A percentile compares a stretch with the other conserved stretches of the same genome.
Evolutionary conservation across 2,888 invertebrate genomes (phyloP).

Genomic region (Euzophera pinguis): DNA sequence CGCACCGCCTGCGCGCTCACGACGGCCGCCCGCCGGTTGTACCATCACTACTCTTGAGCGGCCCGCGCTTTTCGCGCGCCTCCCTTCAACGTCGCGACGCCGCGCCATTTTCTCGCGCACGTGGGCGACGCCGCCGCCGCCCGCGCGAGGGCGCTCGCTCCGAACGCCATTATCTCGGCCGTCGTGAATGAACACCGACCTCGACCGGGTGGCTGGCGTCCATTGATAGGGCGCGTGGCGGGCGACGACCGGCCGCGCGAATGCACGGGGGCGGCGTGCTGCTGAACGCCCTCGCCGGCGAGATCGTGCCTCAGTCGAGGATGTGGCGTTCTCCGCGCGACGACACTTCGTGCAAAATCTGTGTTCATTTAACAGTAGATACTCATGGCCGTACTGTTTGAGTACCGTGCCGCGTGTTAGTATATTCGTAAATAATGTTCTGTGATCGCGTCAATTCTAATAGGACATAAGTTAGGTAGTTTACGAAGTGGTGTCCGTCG

Average conservation of each 20-base stretch:
- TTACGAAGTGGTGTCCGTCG: conserved; percentile 25
- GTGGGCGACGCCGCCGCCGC: conserved; percentile 64
- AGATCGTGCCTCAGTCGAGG: conserved; percentile 81
- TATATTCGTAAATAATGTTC: conserved; percentile 62
- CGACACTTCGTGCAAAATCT: conserved; percentile 70
- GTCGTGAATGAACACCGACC: conserved; percentile 77
- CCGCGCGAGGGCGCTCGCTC: conserved; percentile 63
- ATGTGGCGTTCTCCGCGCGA: conserved; percentile 73
- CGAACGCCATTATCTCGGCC: conserved; percentile 71
- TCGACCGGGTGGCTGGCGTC: conserved; percentile 70
- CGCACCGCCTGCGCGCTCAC: conserved; percentile 49
- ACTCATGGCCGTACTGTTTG: conserved; percentile 47
- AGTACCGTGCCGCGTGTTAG: conserved; percentile 49
- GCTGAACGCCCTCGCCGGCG: conserved; percentile 65
- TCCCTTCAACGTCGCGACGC: conserved; percentile 70
- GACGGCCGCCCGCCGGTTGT: conserved; percentile 47
- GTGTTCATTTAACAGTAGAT: conserved; percentile 76
- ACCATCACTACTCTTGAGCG: conserved; percentile 65
- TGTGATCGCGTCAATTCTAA: conserved; percentile 71
- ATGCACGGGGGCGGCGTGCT: conserved; percentile 67
- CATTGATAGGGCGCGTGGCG: conserved; percentile 72
- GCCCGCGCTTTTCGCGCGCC: conserved; percentile 75
- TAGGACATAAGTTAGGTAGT: conserved; percentile 57
- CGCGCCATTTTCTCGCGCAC: conserved; percentile 79
- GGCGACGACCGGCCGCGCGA: conserved; percentile 61